Percentiles rank a stretch among this genome's conserved stretches.
Evolutionary conservation across 1,140 invertebrate genomes (phyloP).

Genomic region (Eciton burchellii): DNA sequence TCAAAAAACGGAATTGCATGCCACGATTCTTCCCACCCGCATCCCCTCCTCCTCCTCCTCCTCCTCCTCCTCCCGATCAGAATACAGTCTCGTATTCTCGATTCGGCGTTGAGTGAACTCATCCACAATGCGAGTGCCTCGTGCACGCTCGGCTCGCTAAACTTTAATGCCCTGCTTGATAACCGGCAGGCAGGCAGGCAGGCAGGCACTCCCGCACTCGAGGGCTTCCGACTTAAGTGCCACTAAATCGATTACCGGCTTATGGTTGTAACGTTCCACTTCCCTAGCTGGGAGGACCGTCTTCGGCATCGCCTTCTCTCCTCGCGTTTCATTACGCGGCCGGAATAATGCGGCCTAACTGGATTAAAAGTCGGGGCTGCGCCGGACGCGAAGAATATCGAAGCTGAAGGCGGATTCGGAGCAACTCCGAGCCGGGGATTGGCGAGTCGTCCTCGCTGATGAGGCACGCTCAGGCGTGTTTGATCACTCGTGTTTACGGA

Average conservation of each 20-base stretch:
- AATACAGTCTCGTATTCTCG: too few species aligned
- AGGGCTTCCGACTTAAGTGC: conserved; percentile 50
- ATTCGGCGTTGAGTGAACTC: conserved; percentile 26
- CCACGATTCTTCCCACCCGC: neutral
- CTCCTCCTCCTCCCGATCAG: too few species aligned
- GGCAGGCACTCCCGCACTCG: conserved; percentile 25
- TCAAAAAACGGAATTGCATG: conserved; percentile 1
- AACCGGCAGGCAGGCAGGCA: conserved; percentile 22
- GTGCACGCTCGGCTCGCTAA: conserved; percentile 47
- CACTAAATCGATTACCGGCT: conserved; percentile 64
- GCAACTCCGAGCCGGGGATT: too few species aligned
- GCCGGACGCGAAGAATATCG: conserved; percentile 36
- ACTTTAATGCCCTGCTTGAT: conserved; percentile 52
- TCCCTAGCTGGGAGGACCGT: conserved; percentile 37
- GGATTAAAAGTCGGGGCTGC: conserved; percentile 46
- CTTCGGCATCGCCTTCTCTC: conserved; percentile 49
- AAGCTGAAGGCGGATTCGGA: too few species aligned
- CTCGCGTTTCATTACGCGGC: conserved; percentile 52
- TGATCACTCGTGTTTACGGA: neutral
- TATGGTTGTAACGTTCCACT: conserved; percentile 55
- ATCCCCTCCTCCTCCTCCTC: neutral
- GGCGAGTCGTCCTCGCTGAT: too few species aligned
- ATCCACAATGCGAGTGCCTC: conserved; percentile 40
- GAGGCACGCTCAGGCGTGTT: neutral
- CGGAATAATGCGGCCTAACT: conserved; percentile 50